Percentiles rank a stretch among this genome's conserved stretches.
Conservation (phyloP, 1,140 invertebrate species). For the Cyclina sinensis region DNA sequence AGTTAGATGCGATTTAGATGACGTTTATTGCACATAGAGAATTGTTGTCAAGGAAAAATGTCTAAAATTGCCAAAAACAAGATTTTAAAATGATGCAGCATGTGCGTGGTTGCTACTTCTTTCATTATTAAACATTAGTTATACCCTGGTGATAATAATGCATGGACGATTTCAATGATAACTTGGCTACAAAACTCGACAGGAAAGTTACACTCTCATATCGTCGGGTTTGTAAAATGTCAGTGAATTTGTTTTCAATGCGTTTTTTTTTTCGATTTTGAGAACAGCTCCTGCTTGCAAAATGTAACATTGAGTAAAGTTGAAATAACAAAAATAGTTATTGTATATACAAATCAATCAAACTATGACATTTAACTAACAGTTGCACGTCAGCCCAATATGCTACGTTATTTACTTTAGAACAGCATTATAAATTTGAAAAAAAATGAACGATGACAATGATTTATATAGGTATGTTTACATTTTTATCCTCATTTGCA, state of each 20-base stretch:
- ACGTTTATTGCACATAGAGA: neutral
- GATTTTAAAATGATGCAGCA: neutral
- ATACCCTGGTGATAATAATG: neutral
- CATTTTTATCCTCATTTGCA: no score
- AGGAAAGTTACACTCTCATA: neutral
- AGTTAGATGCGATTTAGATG: constrained; percentile 1
- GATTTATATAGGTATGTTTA: no score
- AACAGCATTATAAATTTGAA: no score
- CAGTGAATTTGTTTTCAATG: neutral
- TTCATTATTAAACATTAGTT: constrained; percentile 12
- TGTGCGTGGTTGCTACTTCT: neutral
- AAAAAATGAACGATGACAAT: no score
- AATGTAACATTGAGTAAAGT: neutral
- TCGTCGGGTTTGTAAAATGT: neutral
- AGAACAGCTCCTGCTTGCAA: neutral
- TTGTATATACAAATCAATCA: neutral
- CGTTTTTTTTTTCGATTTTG: neutral
- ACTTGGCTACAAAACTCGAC: neutral
- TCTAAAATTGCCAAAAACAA: neutral
- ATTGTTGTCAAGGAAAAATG: neutral
- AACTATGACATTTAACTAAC: constrained; percentile 8
- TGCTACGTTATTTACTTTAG: no score
- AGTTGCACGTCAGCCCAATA: neutral
- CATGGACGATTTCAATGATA: neutral
- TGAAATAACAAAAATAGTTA: neutral